Evolutionary conservation across 1,140 invertebrate genomes (phyloP), one percentile per base, ranked within the genome.

Genomic region (Drosophila lacteicornis): DNA sequence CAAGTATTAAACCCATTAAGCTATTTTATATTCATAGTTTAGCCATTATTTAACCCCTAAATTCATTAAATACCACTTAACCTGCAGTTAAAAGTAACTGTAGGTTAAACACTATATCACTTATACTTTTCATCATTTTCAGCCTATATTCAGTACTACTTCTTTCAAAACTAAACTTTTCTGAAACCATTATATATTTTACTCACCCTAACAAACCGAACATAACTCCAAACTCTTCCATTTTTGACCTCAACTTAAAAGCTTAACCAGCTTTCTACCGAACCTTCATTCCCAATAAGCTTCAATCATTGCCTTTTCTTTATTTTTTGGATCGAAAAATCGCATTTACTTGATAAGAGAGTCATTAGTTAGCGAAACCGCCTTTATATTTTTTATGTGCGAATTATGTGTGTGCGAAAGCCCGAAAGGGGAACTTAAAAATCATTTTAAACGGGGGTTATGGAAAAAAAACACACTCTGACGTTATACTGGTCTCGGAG

Each of bases 401-500:
- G 61, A 69, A 38, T 49, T 40, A 19, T 77, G 61, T 59, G 73
- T 67, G 53, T 76, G 73, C 47, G 17, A 68, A 22, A 40, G 40
- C 59, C 49, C 71, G 49, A 62, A 75, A 75, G 30, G 46, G 60
- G 15, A 75, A 51, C 46, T 58, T 5, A 46, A 58, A 50, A 49
- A 22, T 12, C 49, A 40, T 75, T 51, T 43, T 76, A 75, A 61
- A 40, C 27, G n/a, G 42, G n/a, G 43, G 49, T 13, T 13, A 17
- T 49, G 71, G 71, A 46, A 17, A 22, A n/a, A 43, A 67, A 12
- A 51, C 30, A 56, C 45, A 82, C 75, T 87, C 84, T 86, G 80
- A 9, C 9, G 62, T 82, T 30, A 15, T 58, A 50, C 66, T 49
- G 50, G 62, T 82, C 62, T 63, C 80, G 87, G 82, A 86, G 84